Conservation (phyloP, 2,113 vertebrate species). For the Phoenicopterus ruber region DNA sequence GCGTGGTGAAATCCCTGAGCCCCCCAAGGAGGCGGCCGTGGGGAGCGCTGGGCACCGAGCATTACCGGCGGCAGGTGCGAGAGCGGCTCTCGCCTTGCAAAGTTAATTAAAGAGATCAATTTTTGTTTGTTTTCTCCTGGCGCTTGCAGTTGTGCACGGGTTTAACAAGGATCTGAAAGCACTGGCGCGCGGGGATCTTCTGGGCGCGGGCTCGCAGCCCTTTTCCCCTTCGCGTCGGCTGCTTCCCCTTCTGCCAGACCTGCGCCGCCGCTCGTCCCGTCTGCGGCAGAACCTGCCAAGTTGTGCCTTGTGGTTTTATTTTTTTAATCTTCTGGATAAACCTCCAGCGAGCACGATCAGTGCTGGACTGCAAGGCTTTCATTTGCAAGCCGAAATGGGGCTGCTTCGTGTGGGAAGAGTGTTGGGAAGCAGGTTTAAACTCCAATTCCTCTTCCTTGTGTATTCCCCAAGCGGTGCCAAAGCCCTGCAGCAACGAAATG, state of each 20-base stretch:
- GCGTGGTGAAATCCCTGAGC: not conserved
- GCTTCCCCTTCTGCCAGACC: not conserved
- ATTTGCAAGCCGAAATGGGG: not conserved
- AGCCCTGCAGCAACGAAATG: not conserved
- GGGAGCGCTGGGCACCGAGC: not conserved
- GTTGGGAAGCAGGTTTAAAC: not conserved
- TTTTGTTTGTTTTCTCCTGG: not conserved
- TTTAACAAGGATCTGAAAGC: not conserved
- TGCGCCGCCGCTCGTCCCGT: rapidly evolving
- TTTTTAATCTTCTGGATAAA: not conserved
- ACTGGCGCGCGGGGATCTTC: not conserved
- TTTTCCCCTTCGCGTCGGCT: not conserved
- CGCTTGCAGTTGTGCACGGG: not conserved
- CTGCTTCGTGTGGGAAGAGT: not conserved
- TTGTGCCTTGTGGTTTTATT: not conserved
- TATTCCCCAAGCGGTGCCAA: not conserved
- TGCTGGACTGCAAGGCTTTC: not conserved
- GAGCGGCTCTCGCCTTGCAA: not conserved
- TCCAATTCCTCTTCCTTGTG: not conserved
- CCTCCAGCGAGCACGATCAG: rapidly evolving
- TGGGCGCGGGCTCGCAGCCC: not conserved
- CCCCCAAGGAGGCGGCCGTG: not conserved
- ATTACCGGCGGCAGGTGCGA: not conserved
- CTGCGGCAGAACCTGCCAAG: not conserved
- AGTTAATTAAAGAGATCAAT: not conserved